These are phyloP conservation scores for Aurelia sp. DNA, from an alignment of 30 jellyfish, hydroid and myxozoan genomes.

Conservation along the genomic window DNA sequence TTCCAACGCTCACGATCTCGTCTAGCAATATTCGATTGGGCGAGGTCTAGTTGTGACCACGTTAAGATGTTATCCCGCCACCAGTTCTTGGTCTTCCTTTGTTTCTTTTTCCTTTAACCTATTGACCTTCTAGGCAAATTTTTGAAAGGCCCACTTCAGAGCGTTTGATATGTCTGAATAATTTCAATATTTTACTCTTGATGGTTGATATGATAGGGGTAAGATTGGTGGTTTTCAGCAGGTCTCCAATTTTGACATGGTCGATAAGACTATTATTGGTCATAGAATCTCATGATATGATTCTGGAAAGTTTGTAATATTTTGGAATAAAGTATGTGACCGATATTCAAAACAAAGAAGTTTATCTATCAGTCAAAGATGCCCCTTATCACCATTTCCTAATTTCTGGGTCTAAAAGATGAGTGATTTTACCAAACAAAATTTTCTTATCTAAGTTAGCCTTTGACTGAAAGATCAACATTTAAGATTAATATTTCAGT, in stretches of 20 bases:
- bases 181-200: not conserved
- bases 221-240: not conserved
- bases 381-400: no score
- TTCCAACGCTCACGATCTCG: constrained; percentile 5
- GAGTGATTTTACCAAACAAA: no score
- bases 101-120: not conserved
- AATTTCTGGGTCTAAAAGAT: no score
- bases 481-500: no score
- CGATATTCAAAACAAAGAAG: no score
- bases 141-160: constrained; percentile 3
- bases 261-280: not conserved
- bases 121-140: not conserved
- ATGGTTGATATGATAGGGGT: not conserved
- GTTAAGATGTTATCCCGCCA: constrained; percentile 27
- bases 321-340: not conserved
- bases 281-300: not conserved
- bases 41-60: constrained; percentile 11
- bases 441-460: no score
- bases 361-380: no score
- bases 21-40: constrained; percentile 13
- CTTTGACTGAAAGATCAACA: no score
- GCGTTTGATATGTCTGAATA: not conserved
- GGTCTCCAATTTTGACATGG: not conserved
- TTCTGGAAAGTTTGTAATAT: not conserved
- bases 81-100: not conserved